phyloP scores from a whole-genome alignment of 2,888 invertebrate species.

The Anodontia alba region DNA sequence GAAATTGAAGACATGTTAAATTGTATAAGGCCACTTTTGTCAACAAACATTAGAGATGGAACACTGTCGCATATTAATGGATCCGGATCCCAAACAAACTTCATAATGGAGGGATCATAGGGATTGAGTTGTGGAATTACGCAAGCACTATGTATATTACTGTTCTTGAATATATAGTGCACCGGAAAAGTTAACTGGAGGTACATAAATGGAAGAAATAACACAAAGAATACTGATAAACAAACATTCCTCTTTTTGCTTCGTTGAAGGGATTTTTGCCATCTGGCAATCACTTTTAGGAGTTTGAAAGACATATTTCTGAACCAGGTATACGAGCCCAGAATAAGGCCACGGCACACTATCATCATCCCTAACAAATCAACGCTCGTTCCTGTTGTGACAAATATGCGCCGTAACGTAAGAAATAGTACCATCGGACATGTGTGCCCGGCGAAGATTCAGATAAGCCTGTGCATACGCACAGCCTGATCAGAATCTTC shows the following conservation, averaged over 20 bases:
- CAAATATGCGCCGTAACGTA: too few species aligned
- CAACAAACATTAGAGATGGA: constrained; percentile 39
- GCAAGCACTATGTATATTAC: constrained; percentile 39
- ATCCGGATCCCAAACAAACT: constrained; percentile 61
- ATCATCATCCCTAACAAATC: too few species aligned
- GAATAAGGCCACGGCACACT: too few species aligned
- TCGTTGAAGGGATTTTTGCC: neutral
- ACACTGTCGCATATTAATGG: constrained; percentile 51
- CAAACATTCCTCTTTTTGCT: neutral
- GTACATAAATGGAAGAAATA: constrained; percentile 42
- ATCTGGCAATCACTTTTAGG: too few species aligned
- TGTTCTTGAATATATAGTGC: constrained; percentile 51
- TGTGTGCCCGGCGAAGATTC: too few species aligned
- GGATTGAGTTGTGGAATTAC: constrained; percentile 52
- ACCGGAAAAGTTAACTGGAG: constrained; percentile 55
- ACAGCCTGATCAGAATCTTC: too few species aligned
- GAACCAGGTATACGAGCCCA: too few species aligned
- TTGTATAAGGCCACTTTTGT: constrained; percentile 32
- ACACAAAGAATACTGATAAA: constrained; percentile 13
- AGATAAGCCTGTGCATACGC: too few species aligned
- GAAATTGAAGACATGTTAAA: constrained; percentile 44
- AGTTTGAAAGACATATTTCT: too few species aligned
- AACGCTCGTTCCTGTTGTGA: too few species aligned
- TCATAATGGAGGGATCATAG: constrained; percentile 53
- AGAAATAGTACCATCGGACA: too few species aligned